Conservation (phyloP, 2,113 vertebrate species). For the Danionella cerebrum region DNA sequence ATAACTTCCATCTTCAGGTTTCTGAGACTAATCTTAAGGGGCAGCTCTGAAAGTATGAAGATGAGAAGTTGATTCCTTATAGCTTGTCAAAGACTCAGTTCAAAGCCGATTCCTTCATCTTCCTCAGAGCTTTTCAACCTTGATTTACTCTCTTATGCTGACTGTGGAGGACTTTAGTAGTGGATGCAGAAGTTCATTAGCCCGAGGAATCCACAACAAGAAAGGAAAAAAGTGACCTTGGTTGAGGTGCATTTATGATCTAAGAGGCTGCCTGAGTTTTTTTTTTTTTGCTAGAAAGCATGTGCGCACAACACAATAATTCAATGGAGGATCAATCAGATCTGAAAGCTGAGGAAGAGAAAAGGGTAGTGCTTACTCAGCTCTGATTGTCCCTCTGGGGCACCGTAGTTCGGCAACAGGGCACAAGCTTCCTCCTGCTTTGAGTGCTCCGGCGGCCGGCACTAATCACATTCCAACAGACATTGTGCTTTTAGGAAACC, state of each 20-base stretch:
- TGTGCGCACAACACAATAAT: constrained; percentile 62
- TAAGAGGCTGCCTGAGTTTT: constrained; percentile 59
- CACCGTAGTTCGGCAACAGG: constrained; percentile 59
- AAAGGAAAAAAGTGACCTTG: constrained; percentile 63
- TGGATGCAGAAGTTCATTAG: constrained; percentile 28
- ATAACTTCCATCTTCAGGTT: constrained; percentile 27
- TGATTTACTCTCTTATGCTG: constrained; percentile 21
- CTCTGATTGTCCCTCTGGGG: constrained; percentile 69
- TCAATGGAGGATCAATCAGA: constrained; percentile 75
- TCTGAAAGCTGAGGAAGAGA: constrained; percentile 60
- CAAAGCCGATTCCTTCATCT: constrained; percentile 21
- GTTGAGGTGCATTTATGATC: constrained; percentile 68
- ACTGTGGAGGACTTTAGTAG: constrained; percentile 18
- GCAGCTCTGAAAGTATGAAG: constrained; percentile 27
- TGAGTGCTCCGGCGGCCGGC: constrained; percentile 82
- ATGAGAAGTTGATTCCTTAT: constrained; percentile 26
- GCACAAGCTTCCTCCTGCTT: constrained; percentile 52
- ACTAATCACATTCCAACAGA: constrained; percentile 91
- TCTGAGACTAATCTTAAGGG: constrained; percentile 33
- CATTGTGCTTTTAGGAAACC: constrained; percentile 83
- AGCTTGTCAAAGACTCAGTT: constrained; percentile 26
- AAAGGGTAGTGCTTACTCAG: constrained; percentile 63
- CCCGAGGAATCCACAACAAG: constrained; percentile 29
- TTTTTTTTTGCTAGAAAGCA: constrained; percentile 13
- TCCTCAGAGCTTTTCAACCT: constrained; percentile 3